Percentiles rank a stretch among this genome's conserved stretches.
phyloP scores from a whole-genome alignment of 2,113 vertebrate species.

The Arvicanthis niloticus region DNA sequence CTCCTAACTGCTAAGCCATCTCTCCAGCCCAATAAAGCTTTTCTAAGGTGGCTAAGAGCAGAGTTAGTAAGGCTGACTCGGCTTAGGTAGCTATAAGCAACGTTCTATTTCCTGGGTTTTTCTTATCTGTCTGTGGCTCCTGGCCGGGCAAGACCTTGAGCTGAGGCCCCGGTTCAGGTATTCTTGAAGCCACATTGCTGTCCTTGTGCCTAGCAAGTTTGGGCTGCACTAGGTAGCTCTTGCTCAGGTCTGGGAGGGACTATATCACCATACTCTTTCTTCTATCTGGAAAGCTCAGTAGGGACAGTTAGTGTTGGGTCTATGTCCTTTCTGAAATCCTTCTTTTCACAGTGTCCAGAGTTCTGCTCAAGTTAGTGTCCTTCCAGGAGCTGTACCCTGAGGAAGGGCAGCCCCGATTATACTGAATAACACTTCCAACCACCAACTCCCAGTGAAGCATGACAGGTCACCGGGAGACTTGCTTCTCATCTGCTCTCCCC shows the following conservation, averaged over 20 bases:
- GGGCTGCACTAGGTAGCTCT: neutral
- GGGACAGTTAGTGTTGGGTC: neutral
- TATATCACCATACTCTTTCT: neutral
- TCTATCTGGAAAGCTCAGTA: rapidly evolving
- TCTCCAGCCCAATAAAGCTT: neutral
- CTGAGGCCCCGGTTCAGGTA: neutral
- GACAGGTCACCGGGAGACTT: neutral
- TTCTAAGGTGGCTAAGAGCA: no score
- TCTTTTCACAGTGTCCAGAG: neutral
- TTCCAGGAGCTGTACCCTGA: neutral
- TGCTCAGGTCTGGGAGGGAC: no score
- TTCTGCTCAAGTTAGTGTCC: neutral
- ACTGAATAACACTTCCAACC: no score
- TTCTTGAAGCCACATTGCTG: neutral
- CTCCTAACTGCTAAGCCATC: no score
- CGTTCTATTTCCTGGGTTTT: neutral
- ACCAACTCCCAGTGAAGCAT: neutral
- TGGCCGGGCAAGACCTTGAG: neutral
- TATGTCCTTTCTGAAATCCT: neutral
- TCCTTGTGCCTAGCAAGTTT: neutral
- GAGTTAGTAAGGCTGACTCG: neutral
- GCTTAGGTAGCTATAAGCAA: neutral
- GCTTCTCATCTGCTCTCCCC: no score
- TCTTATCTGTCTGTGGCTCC: neutral
- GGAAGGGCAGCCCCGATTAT: neutral